Evolutionary conservation across 2,888 invertebrate species (phyloP).

Genomic region (Lepidochrysops patricia): DNA sequence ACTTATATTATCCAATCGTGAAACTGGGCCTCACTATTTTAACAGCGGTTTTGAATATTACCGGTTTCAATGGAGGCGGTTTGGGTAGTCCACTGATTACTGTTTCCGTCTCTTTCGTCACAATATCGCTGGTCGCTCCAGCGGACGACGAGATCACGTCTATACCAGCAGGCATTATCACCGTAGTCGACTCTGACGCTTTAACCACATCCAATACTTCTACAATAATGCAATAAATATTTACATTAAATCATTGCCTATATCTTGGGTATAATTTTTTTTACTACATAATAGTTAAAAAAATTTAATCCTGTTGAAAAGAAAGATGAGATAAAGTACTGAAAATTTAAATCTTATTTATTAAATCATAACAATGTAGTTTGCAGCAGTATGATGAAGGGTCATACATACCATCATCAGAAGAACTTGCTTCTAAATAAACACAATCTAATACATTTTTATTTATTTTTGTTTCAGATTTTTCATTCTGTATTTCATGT

Average conservation of each 20-base stretch:
- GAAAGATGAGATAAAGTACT: no score
- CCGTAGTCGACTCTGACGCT: background rate
- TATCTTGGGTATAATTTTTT: no score
- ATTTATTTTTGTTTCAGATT: background rate
- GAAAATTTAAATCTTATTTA: background rate
- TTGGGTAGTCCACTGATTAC: slow-evolving; percentile 37
- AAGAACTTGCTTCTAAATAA: slow-evolving; percentile 45
- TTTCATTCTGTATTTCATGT: background rate
- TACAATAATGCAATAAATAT: background rate
- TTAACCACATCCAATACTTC: background rate
- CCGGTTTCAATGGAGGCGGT: slow-evolving; percentile 30
- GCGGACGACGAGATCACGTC: slow-evolving; percentile 32
- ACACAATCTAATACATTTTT: slow-evolving; percentile 28
- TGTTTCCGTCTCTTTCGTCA: slow-evolving; percentile 31
- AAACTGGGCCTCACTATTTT: background rate
- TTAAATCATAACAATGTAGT: background rate
- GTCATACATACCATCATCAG: slow-evolving; percentile 42
- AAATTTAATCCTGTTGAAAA: no score
- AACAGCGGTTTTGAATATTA: no score
- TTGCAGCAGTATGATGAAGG: background rate
- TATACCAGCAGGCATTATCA: slow-evolving; percentile 26
- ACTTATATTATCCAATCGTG: no score
- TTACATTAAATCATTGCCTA: no score
- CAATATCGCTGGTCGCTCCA: slow-evolving; percentile 30
- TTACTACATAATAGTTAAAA: no score